Evolutionary conservation across 2,113 vertebrate species (phyloP), one percentile per base, ranked within the genome.

Genomic region (Crotalus horridus): DNA sequence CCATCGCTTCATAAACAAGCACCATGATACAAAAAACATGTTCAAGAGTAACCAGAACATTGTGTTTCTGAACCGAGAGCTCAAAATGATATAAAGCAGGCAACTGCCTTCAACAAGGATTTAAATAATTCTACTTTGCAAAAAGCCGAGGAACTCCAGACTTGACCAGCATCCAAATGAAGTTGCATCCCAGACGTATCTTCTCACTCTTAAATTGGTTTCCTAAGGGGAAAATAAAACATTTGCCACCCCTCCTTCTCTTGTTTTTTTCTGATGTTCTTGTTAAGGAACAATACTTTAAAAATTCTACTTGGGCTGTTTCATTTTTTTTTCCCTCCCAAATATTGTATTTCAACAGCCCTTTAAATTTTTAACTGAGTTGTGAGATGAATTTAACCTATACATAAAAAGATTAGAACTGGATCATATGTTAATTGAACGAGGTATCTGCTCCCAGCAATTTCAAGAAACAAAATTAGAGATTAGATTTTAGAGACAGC

Each of bases 391-490:
- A 56, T 17, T 92, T 91, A 87, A 81, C 20, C 46, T 13, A 12
- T 85, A 33, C 46, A 33, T 15, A 88, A 54, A 94, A 95, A 51
- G 39, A 58, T 89, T 4, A 91, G 20, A 91, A 69, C 48, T 43
- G 58, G 39, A 89, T 46, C 1, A 0, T 95, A 56, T 48, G 55
- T 92, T 95, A 92, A 92, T 51, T 91, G 91, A 86, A 90, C 64
- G 26, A 48, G 55, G 8, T 3, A 85, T 1, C 87, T 69, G 85
- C 0, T 48, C 88, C 92, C 64, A 74, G 7, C 3, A 53, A 95
- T 96, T 95, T 93, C 93, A 85, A 93, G 58, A 61, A 94, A 95
- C 53, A 33, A 61, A 93, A 90, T 54, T 61, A 86, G 74, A 43
- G 4, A 46, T 46, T 46, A 46, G 26, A 21, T 2, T 56, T 29